Evolutionary conservation across 2,113 vertebrate genomes (phyloP).

Genomic region (Zosterops hypoxanthus): DNA sequence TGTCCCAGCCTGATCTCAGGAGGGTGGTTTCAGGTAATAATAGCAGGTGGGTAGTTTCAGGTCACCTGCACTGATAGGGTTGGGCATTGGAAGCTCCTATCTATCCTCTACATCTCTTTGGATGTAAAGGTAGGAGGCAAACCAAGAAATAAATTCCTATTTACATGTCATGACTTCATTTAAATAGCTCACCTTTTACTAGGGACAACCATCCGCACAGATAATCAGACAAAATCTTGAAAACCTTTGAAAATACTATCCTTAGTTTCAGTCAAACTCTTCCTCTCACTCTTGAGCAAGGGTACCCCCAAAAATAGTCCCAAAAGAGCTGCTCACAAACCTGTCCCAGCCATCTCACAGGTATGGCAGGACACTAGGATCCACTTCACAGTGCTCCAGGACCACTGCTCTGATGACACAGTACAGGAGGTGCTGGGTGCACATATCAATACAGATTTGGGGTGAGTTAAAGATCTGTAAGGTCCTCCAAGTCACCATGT

Average conservation of each 20-base stretch:
- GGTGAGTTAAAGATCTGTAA: not conserved
- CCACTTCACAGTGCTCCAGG: rapidly evolving
- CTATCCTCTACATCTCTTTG: not conserved
- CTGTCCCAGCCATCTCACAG: not conserved
- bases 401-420: not conserved
- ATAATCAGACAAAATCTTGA: not conserved
- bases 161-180: not conserved
- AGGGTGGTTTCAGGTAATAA: too few species aligned
- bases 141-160: not conserved
- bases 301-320: rapidly evolving
- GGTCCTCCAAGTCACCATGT: not conserved
- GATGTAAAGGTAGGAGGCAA: not conserved
- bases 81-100: not conserved
- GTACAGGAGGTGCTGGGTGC: not conserved
- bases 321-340: not conserved
- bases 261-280: not conserved
- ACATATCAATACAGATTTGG: rapidly evolving
- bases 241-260: not conserved
- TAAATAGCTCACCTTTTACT: not conserved
- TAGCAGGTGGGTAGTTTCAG: not conserved
- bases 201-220: not conserved
- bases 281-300: not conserved
- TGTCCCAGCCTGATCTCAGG: not conserved
- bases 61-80: not conserved
- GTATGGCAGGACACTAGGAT: not conserved